These are phyloP conservation scores for Neelides sp. DNA, from an alignment of 1,140 invertebrate genomes.

Conservation along the genomic window DNA sequence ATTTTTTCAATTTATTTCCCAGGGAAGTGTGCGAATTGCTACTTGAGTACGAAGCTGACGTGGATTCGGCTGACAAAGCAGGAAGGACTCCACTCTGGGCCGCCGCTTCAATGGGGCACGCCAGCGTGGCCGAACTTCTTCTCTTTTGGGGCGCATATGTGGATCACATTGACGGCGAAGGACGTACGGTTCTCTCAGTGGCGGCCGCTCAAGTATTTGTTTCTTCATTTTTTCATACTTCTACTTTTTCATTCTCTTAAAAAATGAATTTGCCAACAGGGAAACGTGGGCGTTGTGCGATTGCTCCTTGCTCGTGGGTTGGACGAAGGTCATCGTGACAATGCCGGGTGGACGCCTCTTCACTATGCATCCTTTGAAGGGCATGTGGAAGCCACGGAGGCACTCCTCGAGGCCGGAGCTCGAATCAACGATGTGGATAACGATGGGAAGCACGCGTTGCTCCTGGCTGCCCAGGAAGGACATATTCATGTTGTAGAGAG, in stretches of 20 bases:
- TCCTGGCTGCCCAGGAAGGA: slow-evolving; percentile 79
- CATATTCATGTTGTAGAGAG: slow-evolving; percentile 56
- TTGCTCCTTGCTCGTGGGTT: slow-evolving; percentile 75
- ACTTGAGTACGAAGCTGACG: slow-evolving; percentile 72
- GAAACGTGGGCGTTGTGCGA: slow-evolving; percentile 65
- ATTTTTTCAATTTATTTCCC: slow-evolving; percentile 30
- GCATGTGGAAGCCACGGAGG: slow-evolving; percentile 73
- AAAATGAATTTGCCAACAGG: slow-evolving; percentile 47
- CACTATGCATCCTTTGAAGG: slow-evolving; percentile 89
- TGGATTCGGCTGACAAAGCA: slow-evolving; percentile 65
- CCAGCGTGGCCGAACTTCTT: slow-evolving; percentile 60
- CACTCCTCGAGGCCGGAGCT: slow-evolving; percentile 78
- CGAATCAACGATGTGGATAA: slow-evolving; percentile 83
- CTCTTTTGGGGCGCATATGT: slow-evolving; percentile 81
- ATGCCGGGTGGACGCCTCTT: slow-evolving; percentile 83
- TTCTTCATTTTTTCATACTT: slow-evolving; percentile 4
- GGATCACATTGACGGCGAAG: slow-evolving; percentile 78
- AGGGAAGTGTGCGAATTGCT: slow-evolving; percentile 69
- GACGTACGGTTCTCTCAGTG: slow-evolving; percentile 59
- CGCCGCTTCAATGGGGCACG: slow-evolving; percentile 73
- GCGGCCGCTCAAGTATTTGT: slow-evolving; percentile 37
- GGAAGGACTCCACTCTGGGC: slow-evolving; percentile 56
- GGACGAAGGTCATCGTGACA: slow-evolving; percentile 79
- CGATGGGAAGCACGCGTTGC: slow-evolving; percentile 80
- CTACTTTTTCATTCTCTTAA: slow-evolving; percentile 33